Base-by-base conservation (phyloP, 2,797 vertebrate species). In the Enteromius thamalakanensis region DNA sequence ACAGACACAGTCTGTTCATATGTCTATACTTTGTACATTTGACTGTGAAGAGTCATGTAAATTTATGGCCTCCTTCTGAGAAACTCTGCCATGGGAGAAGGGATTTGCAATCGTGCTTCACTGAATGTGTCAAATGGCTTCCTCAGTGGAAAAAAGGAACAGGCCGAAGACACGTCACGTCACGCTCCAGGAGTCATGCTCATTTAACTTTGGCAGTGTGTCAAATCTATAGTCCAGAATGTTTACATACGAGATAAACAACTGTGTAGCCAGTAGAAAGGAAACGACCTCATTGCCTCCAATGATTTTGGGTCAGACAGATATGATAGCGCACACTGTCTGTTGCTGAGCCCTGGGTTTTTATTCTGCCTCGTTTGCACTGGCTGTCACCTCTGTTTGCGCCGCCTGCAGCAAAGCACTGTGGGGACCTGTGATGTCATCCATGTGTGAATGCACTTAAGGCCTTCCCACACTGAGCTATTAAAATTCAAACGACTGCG, bases 371-470 rank as follows among this genome's bases (percentile, higher is more conserved):
- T 69, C 14, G 37, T 49, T 69, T 69, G 78, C 51, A 49, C 26
- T 60, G 71, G 3, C 60, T 85, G 69, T 62, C 71, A 81, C 34
- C 37, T 75, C 69, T 32, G 83, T 45, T 81, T 64, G n/a, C 21
- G 45, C 51, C 21, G 37, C 40, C 64, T 19, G 23, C 26, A 32
- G 78, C 64, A 37, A 47, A 79, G 78, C 80, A 75, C n/a, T 49
- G 29, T 51, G 69, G 51, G 70, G 14, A 55, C 37, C 62, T 26
- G n/a, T 81, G 79, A 81, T 68, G 40, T 81, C 72, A 81, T 49
- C 17, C 19, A 75, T 68, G 51, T 68, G 32, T 19, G 53, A 55
- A 75, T 32, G 47, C 45, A 79, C 14, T 79, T 58, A 32, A 87
- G 81, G 72, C 60, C 26, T 60, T 32, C 67, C 51, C 45, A 76